phyloP scores from a whole-genome alignment of 1,140 invertebrate species.

The Acyrthosiphon pisum region DNA sequence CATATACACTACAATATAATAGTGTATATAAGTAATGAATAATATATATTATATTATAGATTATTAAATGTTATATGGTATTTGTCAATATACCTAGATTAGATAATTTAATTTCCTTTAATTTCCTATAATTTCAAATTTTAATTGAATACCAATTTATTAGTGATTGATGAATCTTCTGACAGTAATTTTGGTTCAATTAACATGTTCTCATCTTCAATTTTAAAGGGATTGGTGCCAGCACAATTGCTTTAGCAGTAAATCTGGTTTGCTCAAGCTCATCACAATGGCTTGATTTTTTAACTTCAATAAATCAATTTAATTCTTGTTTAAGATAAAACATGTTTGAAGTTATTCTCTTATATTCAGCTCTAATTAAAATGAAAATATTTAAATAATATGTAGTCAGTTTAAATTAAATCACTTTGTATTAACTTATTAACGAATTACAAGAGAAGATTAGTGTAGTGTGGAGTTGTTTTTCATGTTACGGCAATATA shows the following conservation, averaged over 20 bases:
- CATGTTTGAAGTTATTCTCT: not conserved
- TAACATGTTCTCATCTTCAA: not conserved
- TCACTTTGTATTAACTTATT: too few relatives aligned
- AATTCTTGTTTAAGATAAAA: conserved; percentile 21
- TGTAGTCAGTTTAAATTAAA: too few relatives aligned
- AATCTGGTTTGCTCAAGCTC: not conserved
- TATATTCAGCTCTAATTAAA: not conserved
- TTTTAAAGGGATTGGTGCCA: not conserved
- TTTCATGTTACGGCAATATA: too few relatives aligned
- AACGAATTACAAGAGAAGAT: too few relatives aligned
- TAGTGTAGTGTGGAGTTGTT: too few relatives aligned
- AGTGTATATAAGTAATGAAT: too few relatives aligned
- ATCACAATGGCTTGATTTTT: not conserved
- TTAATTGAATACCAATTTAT: not conserved
- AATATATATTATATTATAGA: not conserved
- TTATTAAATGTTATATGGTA: not conserved
- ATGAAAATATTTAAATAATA: not conserved
- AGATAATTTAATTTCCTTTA: not conserved
- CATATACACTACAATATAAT: too few relatives aligned
- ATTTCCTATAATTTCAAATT: not conserved
- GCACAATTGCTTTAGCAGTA: not conserved
- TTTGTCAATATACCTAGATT: not conserved
- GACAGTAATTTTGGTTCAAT: not conserved
- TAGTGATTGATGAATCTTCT: not conserved
- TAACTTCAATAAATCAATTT: not conserved